Evolutionary conservation across 1,140 invertebrate genomes (phyloP).

Genomic region (Bombus difficillimus): DNA sequence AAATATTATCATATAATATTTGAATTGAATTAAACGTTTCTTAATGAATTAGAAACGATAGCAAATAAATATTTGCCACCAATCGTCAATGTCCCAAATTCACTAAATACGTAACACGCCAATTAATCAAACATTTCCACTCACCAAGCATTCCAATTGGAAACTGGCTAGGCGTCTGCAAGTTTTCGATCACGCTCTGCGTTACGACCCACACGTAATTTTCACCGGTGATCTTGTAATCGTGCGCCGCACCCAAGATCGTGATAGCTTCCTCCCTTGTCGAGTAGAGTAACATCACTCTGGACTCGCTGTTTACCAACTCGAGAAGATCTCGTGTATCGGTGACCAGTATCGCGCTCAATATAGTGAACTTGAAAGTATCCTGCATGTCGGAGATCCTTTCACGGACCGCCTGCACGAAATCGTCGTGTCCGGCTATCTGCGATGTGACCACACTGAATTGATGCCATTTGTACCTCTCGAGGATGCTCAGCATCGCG

Average conservation of each 20-base stretch:
- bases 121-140: slow-evolving; percentile 64
- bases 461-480: slow-evolving; percentile 98
- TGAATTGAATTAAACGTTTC: not conserved
- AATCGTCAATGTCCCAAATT: not conserved
- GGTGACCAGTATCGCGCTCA: slow-evolving; percentile 92
- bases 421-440: slow-evolving; percentile 96
- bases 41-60: not conserved
- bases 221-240: slow-evolving; percentile 94
- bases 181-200: slow-evolving; percentile 94
- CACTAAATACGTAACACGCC: too few species aligned
- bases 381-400: slow-evolving; percentile 92
- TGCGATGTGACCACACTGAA: slow-evolving; percentile 96
- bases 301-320: slow-evolving; percentile 94
- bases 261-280: slow-evolving; percentile 93
- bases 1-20: too few species aligned
- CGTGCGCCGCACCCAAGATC: slow-evolving; percentile 91
- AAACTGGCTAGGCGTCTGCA: slow-evolving; percentile 90
- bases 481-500: slow-evolving; percentile 95
- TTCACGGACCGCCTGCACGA: slow-evolving; percentile 95
- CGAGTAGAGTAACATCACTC: slow-evolving; percentile 96
- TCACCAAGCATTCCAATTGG: slow-evolving; percentile 96
- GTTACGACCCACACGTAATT: slow-evolving; percentile 99
- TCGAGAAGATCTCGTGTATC: slow-evolving; percentile 87
- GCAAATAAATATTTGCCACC: too few species aligned
- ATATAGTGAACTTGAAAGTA: slow-evolving; percentile 94